Conservation (phyloP, 1,140 invertebrate genomes). For the Heliconius melpomene region DNA sequence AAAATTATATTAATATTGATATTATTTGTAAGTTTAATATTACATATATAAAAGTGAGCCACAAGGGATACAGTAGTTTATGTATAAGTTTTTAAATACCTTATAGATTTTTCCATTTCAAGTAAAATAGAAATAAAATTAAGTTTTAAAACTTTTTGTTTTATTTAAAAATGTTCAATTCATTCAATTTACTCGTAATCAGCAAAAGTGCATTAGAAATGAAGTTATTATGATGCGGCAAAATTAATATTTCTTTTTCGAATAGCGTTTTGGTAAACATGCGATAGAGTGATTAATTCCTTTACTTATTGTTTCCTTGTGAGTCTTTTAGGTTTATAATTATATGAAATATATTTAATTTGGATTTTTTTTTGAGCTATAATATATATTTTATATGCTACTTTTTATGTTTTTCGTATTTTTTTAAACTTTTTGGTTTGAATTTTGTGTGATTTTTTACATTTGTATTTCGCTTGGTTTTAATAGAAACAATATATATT, state of each 20-base stretch:
- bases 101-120: not conserved
- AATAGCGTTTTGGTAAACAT: slow-evolving; percentile 20
- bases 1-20: not conserved
- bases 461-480: not conserved
- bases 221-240: not conserved
- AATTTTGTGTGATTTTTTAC: not conserved
- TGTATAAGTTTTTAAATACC: not conserved
- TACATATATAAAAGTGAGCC: not conserved
- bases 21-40: not conserved
- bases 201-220: not conserved
- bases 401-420: not conserved
- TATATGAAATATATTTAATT: not conserved
- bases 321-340: not conserved
- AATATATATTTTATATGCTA: not conserved
- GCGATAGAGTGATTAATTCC: slow-evolving; percentile 26
- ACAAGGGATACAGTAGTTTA: slow-evolving; percentile 16
- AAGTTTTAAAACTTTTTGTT: not conserved
- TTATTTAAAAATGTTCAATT: not conserved
- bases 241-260: slow-evolving; percentile 16
- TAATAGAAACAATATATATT: not conserved
- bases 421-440: not conserved
- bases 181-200: not conserved
- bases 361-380: not conserved
- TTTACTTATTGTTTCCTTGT: slow-evolving; percentile 8
- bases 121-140: not conserved